phyloP scores from a whole-genome alignment of 2,113 vertebrate species.

The Sphaerodactylus townsendi region DNA sequence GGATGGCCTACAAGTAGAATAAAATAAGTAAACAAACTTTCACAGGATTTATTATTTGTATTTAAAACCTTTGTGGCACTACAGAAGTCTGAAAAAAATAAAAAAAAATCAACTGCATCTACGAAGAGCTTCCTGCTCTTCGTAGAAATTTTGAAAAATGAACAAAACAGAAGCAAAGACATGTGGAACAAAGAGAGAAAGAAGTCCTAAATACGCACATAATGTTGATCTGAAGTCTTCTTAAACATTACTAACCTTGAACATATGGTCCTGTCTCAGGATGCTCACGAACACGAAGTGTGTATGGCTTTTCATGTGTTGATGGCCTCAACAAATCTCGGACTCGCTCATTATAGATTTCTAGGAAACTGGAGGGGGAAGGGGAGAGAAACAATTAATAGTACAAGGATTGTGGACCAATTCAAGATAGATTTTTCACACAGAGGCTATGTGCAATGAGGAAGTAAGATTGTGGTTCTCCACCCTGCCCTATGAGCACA shows the following conservation, averaged over 20 bases:
- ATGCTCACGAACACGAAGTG: conserved; percentile 70
- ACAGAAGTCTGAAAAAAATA: no score
- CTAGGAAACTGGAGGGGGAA: conserved; percentile 84
- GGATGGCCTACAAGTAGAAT: no score
- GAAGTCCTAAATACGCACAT: rapidly evolving
- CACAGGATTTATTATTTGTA: no score
- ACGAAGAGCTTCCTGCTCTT: not conserved
- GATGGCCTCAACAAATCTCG: conserved; percentile 85
- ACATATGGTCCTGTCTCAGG: conserved; percentile 95
- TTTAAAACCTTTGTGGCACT: no score
- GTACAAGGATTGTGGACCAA: not conserved
- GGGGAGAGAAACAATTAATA: conserved; percentile 23
- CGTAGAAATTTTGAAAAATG: no score
- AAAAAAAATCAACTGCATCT: no score
- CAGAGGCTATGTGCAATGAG: not conserved
- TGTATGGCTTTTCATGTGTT: conserved; percentile 83
- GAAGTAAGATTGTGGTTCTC: not conserved
- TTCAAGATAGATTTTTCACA: not conserved
- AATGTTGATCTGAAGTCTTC: not conserved
- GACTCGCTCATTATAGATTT: conserved; percentile 98
- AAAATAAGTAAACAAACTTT: no score
- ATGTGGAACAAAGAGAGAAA: not conserved
- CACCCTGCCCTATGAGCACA: not conserved
- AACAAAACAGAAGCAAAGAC: not conserved
- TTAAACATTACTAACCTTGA: conserved; percentile 79